Conservation (phyloP, 2,113 vertebrate species). For the Crotalus horridus region DNA sequence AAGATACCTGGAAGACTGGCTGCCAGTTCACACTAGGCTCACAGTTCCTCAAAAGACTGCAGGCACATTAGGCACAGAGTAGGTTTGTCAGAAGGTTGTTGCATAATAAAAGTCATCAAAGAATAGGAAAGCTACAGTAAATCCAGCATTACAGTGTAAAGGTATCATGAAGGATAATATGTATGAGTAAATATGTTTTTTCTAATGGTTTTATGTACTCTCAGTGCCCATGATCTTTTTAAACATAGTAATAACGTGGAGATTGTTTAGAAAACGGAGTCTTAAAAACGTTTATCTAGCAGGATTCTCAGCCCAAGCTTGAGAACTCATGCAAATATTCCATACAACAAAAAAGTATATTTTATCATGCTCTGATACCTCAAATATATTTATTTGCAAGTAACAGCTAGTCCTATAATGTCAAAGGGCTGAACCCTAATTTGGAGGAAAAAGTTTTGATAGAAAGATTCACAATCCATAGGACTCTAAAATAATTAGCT, state of each 20-base stretch:
- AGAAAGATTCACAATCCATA: background rate
- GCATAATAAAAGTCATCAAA: slow-evolving; percentile 35
- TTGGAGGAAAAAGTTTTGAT: background rate
- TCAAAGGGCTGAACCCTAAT: slow-evolving; percentile 11
- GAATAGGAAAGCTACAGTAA: slow-evolving; percentile 37
- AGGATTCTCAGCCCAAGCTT: background rate
- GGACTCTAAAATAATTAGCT: background rate
- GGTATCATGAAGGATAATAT: slow-evolving; percentile 15
- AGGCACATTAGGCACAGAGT: slow-evolving; percentile 56
- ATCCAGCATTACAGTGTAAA: slow-evolving; percentile 19
- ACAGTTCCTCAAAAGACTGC: slow-evolving; percentile 44
- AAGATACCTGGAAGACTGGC: slow-evolving; percentile 45
- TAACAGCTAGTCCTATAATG: background rate
- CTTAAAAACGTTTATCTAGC: background rate
- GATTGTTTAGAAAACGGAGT: background rate
- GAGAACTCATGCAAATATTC: background rate
- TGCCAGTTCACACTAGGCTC: slow-evolving; percentile 53
- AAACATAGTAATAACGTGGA: background rate
- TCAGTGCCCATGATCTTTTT: background rate
- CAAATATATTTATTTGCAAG: slow-evolving; percentile 15
- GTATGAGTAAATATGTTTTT: slow-evolving; percentile 6
- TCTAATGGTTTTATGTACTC: background rate
- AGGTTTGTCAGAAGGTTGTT: slow-evolving; percentile 50
- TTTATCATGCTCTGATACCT: slow-evolving; percentile 21
- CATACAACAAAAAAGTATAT: background rate